Base-by-base conservation (phyloP, 2,888 invertebrate species). In the Maniola hyperantus region DNA sequence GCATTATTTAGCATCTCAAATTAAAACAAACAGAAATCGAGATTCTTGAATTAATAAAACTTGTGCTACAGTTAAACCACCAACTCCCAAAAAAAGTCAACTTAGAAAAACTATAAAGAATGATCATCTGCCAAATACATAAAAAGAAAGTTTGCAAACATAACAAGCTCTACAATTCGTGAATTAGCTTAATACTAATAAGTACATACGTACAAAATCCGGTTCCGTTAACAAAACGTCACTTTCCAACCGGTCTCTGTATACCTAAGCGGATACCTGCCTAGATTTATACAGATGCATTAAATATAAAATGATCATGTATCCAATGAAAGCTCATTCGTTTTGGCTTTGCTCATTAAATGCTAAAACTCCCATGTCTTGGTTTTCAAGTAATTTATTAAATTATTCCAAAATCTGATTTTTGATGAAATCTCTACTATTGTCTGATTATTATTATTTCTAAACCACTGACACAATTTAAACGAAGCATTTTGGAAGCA, bases 231-330 rank as follows among this genome's bases (percentile, higher is more conserved):
- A 83, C 84, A 85, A 86, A 84, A 83, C 83, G 81, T 83, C 80
- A 84, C 88, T 89, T 90, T 89, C 89, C 76, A 88, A 89, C 88
- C 87, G 87, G 88, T 89, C 83, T 77, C 67, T 20, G 4, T 48
- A 15, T 48, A 42, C 8, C 39, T 76, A 79, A 77, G 77, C 70
- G 76, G 70, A 70, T 60, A 64, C 74, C 73, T 61, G 65, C 58
- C 60, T 64, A 64, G 65, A 70, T 62, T 39, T 39, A 51, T 51
- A 26, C 20, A 62, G n/a, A 42, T 42, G 42, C 39, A 62, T 51
- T 26, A 42, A 39, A 59, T 15, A 62, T 51, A n/a, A 42, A 39
- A 59, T 15, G 33, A 8, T 55, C 0, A n/a, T 8, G 54, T 36
- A 34, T 15, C 1, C 5, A 34, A 46, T 33, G 46, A 59, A 59